Percentiles rank a stretch among this genome's conserved stretches.
Evolutionary conservation across 2,888 invertebrate genomes (phyloP).

Genomic region (Fragum fragum): DNA sequence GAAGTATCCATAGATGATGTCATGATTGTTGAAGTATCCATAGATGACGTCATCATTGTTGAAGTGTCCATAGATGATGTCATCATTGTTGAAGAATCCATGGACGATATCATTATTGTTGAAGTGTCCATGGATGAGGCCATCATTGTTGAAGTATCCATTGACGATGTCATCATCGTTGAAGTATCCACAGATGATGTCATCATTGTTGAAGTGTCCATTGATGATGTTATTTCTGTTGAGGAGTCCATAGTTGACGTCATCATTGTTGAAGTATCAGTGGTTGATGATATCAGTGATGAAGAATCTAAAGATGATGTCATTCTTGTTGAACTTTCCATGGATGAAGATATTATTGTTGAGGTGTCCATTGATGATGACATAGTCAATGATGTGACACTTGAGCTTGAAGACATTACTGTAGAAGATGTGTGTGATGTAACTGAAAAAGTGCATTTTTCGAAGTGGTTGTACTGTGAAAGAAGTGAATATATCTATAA

Average conservation of each 20-base stretch:
- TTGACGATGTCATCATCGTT: neutral
- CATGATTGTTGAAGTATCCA: neutral
- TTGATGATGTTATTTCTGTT: neutral
- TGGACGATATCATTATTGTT: neutral
- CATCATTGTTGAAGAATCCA: constrained; percentile 1
- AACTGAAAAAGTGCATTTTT: neutral
- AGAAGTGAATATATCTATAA: too few relatives aligned
- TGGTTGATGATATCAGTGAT: neutral
- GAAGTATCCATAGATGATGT: neutral
- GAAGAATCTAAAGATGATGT: neutral
- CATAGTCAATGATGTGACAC: neutral
- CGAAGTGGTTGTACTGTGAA: too few relatives aligned
- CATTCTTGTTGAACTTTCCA: neutral
- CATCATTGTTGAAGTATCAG: neutral
- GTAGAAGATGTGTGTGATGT: neutral
- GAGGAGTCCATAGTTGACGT: neutral
- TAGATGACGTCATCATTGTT: constrained; percentile 1
- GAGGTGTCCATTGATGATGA: neutral
- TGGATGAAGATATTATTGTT: neutral
- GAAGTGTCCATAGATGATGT: neutral
- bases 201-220: neutral
- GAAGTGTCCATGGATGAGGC: neutral
- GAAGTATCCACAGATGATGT: constrained; percentile 2
- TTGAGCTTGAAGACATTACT: neutral
- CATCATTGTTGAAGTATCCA: constrained; percentile 2